Percentiles rank a stretch among this genome's conserved stretches.
Evolutionary conservation across 2,113 vertebrate genomes (phyloP).

Genomic region (Mormyrus iriodes): DNA sequence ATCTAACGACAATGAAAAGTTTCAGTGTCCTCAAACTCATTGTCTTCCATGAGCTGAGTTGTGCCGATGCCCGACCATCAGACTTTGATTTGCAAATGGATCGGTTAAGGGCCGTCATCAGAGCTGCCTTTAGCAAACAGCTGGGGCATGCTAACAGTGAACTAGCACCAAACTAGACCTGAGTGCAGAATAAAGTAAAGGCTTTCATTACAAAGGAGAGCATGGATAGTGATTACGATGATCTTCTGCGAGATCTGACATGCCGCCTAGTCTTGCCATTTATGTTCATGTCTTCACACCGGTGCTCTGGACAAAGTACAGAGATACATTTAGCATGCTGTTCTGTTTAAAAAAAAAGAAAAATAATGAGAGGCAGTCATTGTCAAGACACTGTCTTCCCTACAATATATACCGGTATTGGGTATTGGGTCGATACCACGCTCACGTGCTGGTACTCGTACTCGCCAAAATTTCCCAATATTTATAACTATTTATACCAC

Average conservation of each 20-base stretch:
- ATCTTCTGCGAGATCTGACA: background rate
- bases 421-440: too few species aligned
- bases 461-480: too few species aligned
- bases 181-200: background rate
- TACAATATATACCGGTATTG: too few species aligned
- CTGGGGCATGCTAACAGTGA: background rate
- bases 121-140: background rate
- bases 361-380: background rate
- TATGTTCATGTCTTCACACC: background rate
- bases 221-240: background rate
- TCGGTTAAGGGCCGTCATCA: background rate
- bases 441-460: too few species aligned
- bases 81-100: background rate
- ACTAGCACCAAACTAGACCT: background rate
- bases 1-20: background rate
- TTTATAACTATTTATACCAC: too few species aligned
- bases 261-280: background rate
- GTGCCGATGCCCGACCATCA: background rate
- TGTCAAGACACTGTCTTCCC: background rate
- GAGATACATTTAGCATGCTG: background rate
- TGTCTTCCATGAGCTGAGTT: background rate
- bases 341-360: background rate
- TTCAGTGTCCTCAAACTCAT: background rate
- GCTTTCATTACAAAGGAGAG: background rate
- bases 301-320: background rate